Conservation (phyloP, 2,888 invertebrate genomes). For the Agriopis aurantiaria region DNA sequence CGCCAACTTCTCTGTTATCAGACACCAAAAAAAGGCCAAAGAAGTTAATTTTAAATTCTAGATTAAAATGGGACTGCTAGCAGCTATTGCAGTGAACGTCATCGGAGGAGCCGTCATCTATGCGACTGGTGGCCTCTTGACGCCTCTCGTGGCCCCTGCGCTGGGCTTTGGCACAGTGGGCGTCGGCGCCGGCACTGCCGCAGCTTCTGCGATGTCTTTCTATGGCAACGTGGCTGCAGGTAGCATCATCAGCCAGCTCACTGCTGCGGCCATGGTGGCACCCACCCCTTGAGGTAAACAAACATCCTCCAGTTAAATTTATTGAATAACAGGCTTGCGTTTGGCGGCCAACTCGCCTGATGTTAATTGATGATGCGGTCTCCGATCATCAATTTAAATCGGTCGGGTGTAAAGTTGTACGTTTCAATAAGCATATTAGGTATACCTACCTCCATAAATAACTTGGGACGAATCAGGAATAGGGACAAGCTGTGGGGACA, state of each 20-base stretch:
- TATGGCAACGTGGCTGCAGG: constrained; percentile 73
- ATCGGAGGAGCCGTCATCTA: constrained; percentile 66
- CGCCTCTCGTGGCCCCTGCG: constrained; percentile 62
- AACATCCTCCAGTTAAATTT: neutral
- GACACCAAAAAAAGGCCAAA: too few relatives aligned
- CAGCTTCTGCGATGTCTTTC: constrained; percentile 72
- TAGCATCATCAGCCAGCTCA: constrained; percentile 68
- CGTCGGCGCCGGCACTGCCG: constrained; percentile 66
- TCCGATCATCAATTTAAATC: too few relatives aligned
- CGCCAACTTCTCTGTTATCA: too few relatives aligned
- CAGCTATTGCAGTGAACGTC: constrained; percentile 62
- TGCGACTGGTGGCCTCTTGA: constrained; percentile 66
- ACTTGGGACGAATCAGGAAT: too few relatives aligned
- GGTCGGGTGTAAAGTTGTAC: too few relatives aligned
- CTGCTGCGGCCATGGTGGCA: constrained; percentile 71
- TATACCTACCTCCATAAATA: too few relatives aligned
- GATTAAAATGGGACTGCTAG: constrained; percentile 60
- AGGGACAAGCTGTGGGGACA: too few relatives aligned
- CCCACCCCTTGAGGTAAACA: constrained; percentile 67
- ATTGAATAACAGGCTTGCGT: too few relatives aligned
- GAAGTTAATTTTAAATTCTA: neutral
- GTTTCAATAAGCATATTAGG: too few relatives aligned
- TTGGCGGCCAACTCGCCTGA: too few relatives aligned
- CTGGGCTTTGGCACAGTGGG: constrained; percentile 69
- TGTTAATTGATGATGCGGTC: too few relatives aligned